Evolutionary conservation across 2,113 vertebrate species (phyloP).

Genomic region (Pterocles orientalis): DNA sequence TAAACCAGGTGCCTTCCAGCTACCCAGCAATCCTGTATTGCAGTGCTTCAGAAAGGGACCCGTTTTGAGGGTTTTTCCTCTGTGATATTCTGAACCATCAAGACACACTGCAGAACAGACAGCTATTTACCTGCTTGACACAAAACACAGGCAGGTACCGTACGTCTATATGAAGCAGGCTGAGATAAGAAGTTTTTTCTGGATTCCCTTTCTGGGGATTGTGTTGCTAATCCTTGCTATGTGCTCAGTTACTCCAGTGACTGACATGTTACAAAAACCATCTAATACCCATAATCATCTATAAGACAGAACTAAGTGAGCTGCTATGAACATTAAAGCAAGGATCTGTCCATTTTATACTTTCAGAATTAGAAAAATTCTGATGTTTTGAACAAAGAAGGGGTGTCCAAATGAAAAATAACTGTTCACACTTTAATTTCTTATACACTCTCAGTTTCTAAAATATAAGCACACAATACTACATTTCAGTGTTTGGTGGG

Average conservation of each 20-base stretch:
- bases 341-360: not conserved
- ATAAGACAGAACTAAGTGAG: not conserved
- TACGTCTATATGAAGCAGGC: not conserved
- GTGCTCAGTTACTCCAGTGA: not conserved
- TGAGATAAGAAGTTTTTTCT: not conserved
- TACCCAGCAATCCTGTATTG: not conserved
- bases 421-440: not conserved
- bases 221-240: not conserved
- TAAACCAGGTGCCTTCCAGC: not conserved
- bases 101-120: not conserved
- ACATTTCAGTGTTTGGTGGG: not conserved
- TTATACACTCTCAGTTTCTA: not conserved
- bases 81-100: not conserved
- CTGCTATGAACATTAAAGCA: not conserved
- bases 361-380: not conserved
- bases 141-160: not conserved
- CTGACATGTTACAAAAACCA: not conserved
- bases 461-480: not conserved
- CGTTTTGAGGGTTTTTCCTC: not conserved
- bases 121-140: not conserved
- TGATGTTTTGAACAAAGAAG: not conserved
- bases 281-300: not conserved
- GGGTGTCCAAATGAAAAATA: not conserved
- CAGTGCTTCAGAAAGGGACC: not conserved
- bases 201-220: not conserved